A percentile compares a stretch with the other conserved stretches of the same genome.
Conservation (phyloP, 2,888 invertebrate species). For the Ophonus ardosiacus region DNA sequence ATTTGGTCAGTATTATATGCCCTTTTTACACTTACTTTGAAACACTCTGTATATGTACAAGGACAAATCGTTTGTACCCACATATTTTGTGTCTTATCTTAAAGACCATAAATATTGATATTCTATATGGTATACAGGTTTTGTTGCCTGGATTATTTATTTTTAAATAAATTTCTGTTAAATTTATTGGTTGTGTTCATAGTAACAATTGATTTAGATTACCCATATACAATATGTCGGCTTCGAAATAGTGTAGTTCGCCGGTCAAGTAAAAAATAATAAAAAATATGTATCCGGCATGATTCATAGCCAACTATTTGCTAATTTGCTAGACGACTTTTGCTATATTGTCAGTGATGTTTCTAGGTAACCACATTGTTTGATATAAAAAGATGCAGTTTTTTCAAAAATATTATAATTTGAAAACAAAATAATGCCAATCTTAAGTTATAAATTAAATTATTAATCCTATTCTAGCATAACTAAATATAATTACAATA, state of each 20-base stretch:
- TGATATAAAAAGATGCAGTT: constrained; percentile 53
- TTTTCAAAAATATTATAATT: constrained; percentile 63
- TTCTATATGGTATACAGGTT: no score
- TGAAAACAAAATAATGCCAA: constrained; percentile 63
- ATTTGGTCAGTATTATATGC: no score
- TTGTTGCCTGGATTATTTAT: no score
- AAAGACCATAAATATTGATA: no score
- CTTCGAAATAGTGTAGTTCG: not conserved
- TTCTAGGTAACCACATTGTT: constrained; percentile 29
- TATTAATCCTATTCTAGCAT: constrained; percentile 61
- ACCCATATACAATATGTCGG: not conserved
- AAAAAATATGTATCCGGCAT: not conserved
- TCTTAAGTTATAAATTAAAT: constrained; percentile 64
- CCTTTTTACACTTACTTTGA: no score
- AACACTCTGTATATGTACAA: no score
- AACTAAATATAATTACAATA: constrained; percentile 64
- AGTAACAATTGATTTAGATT: not conserved
- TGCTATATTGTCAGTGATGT: constrained; percentile 41
- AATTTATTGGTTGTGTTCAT: not conserved
- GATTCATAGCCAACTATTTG: not conserved
- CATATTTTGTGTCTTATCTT: no score
- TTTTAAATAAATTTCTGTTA: not conserved
- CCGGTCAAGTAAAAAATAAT: not conserved
- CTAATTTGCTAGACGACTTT: not conserved
- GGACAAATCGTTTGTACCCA: no score